Percentiles rank a stretch among this genome's conserved stretches.
These are phyloP conservation scores for Masticophis lateralis DNA, from an alignment of 2,797 vertebrate genomes.

Conservation along the genomic window DNA sequence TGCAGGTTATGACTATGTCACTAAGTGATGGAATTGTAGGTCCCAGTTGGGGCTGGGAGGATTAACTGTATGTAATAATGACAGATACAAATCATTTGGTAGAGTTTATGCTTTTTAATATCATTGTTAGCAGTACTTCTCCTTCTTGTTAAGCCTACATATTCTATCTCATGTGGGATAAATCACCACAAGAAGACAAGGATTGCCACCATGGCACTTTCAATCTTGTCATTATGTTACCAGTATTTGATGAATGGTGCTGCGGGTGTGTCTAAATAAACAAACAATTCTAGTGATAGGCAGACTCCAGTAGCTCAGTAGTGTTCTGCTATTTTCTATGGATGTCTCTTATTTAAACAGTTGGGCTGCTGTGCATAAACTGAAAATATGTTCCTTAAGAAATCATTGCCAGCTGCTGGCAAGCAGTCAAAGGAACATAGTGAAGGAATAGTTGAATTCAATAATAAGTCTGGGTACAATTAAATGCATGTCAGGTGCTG, in stretches of 20 bases:
- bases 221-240: neutral
- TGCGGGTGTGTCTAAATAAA: neutral
- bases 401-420: neutral
- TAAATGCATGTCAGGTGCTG: neutral
- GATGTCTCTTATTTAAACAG: neutral
- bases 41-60: neutral
- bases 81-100: neutral
- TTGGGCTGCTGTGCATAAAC: neutral
- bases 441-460: neutral
- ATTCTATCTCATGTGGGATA: neutral
- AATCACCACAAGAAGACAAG: neutral
- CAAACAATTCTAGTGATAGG: neutral
- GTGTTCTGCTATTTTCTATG: neutral
- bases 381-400: neutral
- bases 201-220: neutral
- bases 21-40: neutral
- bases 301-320: neutral
- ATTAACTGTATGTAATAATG: neutral
- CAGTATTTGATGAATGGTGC: neutral
- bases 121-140: neutral
- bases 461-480: neutral
- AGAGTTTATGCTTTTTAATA: neutral
- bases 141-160: neutral
- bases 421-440: neutral
- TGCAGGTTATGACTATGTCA: neutral